These are phyloP conservation scores for Spondyliosoma cantharus DNA, from an alignment of 2,797 vertebrate genomes.

Conservation along the genomic window DNA sequence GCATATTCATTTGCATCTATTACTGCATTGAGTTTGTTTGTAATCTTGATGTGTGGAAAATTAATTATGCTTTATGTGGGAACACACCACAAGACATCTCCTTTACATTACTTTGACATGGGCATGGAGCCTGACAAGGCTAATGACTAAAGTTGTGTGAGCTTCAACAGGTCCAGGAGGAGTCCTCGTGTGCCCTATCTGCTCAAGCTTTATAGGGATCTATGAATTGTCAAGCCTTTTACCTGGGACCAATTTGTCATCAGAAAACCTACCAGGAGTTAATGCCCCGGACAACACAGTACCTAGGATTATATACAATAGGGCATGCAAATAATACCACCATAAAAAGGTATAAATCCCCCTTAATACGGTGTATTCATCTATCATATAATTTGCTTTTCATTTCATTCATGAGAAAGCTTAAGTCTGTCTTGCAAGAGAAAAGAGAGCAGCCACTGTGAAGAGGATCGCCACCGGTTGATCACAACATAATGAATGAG, in stretches of 20 bases:
- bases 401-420: constrained; percentile 54
- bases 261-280: constrained; percentile 9
- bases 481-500: constrained; percentile 61
- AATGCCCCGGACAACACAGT: constrained; percentile 14
- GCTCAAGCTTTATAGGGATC: constrained; percentile 5
- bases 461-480: constrained; percentile 49
- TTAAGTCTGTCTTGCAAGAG: constrained; percentile 17
- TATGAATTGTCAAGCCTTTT: constrained; percentile 15
- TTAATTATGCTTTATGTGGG: no score
- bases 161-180: neutral
- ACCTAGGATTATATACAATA: constrained; percentile 1
- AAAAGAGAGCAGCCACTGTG: neutral
- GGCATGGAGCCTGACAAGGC: neutral
- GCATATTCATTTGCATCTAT: no score
- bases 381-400: constrained; percentile 37
- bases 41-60: no score
- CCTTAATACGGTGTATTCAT: constrained; percentile 36
- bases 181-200: constrained; percentile 4
- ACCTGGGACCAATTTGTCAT: constrained; percentile 34
- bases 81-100: neutral
- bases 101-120: neutral
- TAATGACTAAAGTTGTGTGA: constrained; percentile 2
- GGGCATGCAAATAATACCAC: neutral
- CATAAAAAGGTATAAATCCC: constrained; percentile 27
- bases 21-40: no score